phyloP scores from a whole-genome alignment of 2,113 vertebrate genomes.

The Nycticebus coucang region DNA sequence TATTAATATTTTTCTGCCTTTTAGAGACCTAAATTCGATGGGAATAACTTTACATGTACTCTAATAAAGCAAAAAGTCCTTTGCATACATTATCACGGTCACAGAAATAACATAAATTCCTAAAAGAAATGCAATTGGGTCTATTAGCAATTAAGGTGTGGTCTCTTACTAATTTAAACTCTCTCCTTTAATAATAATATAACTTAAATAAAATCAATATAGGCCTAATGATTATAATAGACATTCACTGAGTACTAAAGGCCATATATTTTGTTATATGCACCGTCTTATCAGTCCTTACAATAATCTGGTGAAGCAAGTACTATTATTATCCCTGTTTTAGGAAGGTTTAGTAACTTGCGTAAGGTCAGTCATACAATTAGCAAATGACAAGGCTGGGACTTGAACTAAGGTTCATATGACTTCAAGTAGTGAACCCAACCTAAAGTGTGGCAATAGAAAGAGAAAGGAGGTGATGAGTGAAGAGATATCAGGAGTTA shows the following conservation, averaged over 20 bases:
- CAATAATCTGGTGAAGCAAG: background rate
- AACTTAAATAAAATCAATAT: conserved; percentile 37
- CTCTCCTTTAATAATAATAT: conserved; percentile 40
- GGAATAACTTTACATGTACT: background rate
- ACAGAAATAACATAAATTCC: background rate
- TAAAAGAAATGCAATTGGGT: background rate
- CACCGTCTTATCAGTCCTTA: background rate
- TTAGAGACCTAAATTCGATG: conserved; percentile 13
- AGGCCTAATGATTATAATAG: background rate
- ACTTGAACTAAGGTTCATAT: background rate
- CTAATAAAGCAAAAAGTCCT: conserved; percentile 9
- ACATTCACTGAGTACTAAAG: background rate
- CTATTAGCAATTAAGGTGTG: background rate
- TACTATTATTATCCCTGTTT: background rate
- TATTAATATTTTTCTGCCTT: conserved; percentile 8
- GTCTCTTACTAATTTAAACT: conserved; percentile 2
- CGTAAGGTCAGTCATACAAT: background rate
- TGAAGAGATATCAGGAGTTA: background rate
- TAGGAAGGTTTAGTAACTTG: conserved; percentile 35
- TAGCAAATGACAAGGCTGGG: background rate
- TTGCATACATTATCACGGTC: background rate
- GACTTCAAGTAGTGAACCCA: background rate
- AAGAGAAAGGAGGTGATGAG: background rate
- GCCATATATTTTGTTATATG: background rate
- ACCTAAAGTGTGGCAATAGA: background rate